Base-by-base conservation (phyloP, 2,797 vertebrate species). In the Mycteria americana region DNA sequence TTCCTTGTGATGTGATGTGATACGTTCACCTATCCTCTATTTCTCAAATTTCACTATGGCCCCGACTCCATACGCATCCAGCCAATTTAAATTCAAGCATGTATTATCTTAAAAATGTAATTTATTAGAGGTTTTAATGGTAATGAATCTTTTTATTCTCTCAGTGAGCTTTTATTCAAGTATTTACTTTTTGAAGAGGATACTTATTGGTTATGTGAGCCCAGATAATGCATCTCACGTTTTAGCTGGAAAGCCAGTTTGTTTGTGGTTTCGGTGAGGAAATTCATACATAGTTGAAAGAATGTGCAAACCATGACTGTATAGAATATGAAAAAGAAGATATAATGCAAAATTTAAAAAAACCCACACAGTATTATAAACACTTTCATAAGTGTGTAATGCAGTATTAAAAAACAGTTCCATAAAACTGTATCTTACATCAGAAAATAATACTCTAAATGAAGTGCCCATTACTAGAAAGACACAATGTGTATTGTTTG, bases 361-460 rank as follows among this genome's bases (percentile, higher is more conserved):
- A 7, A 0, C 0, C 4, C 8, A 17, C 23, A 68, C 24, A 51
- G 7, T 59, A 57, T 59, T 83, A 57, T 13, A 53, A 82, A 41
- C 6, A 5, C 4, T 89, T 81, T 18, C 28, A 4, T 18, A 43
- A 64, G 16, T 35, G 18, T 65, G 7, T 21, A 84, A 56, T 51
- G 15, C 15, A 56, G 33, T 37, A 48, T 87, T 67, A 70, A 65
- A 88, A 46, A 6, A 0, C 11, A 45, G 13, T 86, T 68, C 50
- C 39, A 77, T 17, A 85, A 91, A 87, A 57, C 17, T 56, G 4
- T 39, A 33, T 24, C 46, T 90, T 81, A 35, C 17, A 67, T 92
- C 18, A 67, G 73, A 84, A 94, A 93, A 88, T 33, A 78, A 50
- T 76, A 41, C 13, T 83, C 37, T 67, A 69, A 95, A 93, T 82